Conservation (phyloP, 2,888 invertebrate species). For the Strigamia crassipes region DNA sequence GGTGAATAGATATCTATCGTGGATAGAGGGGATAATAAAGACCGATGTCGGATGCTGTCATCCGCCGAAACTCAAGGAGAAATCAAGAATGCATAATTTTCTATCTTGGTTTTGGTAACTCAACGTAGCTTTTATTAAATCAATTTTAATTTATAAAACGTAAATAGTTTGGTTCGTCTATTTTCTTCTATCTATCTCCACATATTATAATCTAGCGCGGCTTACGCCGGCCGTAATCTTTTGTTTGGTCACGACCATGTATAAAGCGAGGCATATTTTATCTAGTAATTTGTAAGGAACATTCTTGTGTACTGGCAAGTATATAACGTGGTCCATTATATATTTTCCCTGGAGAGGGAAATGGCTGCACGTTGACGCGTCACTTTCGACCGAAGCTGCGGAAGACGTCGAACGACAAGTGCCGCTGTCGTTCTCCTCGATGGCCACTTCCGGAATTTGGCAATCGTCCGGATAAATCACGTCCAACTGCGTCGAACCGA, state of each 20-base stretch:
- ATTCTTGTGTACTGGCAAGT: slow-evolving; percentile 58
- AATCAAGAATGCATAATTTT: neutral
- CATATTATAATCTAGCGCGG: neutral
- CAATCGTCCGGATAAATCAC: slow-evolving; percentile 55
- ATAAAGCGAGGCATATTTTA: slow-evolving; percentile 54
- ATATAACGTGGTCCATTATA: slow-evolving; percentile 59
- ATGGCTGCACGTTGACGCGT: neutral
- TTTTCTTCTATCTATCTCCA: too few species aligned
- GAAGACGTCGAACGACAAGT: neutral
- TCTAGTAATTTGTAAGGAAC: slow-evolving; percentile 58
- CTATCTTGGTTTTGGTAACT: neutral
- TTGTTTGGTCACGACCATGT: slow-evolving; percentile 49
- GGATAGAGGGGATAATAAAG: neutral
- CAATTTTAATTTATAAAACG: neutral
- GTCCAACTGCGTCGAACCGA: slow-evolving; percentile 59
- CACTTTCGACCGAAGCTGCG: neutral
- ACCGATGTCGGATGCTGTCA: neutral
- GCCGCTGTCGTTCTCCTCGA: neutral
- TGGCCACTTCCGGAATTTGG: slow-evolving; percentile 1
- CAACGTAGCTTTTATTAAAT: neutral
- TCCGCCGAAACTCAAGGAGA: neutral
- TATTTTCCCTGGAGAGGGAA: slow-evolving; percentile 54
- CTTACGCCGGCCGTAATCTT: neutral
- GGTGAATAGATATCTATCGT: neutral
- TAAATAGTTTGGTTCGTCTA: too few species aligned